Evolutionary conservation across 2,888 invertebrate genomes (phyloP), one percentile per base, ranked within the genome.

Genomic region (Caenorhabditis macrosperma): DNA sequence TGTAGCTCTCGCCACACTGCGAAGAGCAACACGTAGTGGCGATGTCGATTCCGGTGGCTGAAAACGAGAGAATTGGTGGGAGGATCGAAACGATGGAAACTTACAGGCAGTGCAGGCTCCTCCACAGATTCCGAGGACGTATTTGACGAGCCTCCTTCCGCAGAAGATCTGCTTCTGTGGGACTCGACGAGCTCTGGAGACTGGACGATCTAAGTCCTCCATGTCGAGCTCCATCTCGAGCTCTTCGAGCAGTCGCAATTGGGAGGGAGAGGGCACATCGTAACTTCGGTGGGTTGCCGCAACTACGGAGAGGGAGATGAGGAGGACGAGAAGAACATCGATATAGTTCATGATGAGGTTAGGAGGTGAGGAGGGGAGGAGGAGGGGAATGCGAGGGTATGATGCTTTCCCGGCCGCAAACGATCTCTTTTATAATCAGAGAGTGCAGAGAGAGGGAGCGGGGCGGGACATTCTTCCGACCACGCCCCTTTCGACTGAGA

Each of bases 161-260:
- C 52, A 48, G n/a, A n/a, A n/a, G 7, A 33, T 28, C 38, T 24
- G 3, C 15, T 12, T 20, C 20, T 15, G 10, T n/a, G 68, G 68
- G n/a, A 68, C 68, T n/a, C 69, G 60, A n/a, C 69, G 60, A n/a
- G 52, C 20, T 24, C 69, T 24, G 0, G 69, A 60, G 33, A 69
- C 30, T 1, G 26, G 17, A 10, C 24, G 28, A 1, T 26, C 22
- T 6, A 22, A 22, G 12, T 60, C 30, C 52, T 50, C 60, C 6
- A 60, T 15, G 5, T 50, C 57, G 17, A 52, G n/a, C 7, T 69
- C 52, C 26, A 59, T 33, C 17, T 38, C 30, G 20, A 67, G 12
- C n/a, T 67, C 67, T 15, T 46, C 33, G n/a, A 67, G 33, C 9
- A 55, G 30, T 15, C 35, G 66, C 28, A n/a, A n/a, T n/a, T n/a